phyloP scores from a whole-genome alignment of 1,140 invertebrate genomes.

The Nasonia vitripennis region DNA sequence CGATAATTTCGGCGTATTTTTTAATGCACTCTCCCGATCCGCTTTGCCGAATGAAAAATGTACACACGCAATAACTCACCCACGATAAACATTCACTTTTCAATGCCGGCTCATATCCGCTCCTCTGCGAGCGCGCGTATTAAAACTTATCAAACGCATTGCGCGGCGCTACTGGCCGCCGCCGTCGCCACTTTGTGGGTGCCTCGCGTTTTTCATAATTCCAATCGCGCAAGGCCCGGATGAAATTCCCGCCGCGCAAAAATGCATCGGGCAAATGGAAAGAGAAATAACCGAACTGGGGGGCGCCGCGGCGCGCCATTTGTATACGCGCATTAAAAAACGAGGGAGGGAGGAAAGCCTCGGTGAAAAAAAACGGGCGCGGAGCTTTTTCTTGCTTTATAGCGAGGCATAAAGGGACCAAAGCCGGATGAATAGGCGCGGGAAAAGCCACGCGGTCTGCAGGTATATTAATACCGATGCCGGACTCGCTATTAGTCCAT shows the following conservation, averaged over 20 bases:
- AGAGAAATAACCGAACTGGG: neutral
- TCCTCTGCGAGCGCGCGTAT: neutral
- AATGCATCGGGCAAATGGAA: neutral
- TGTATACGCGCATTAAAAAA: neutral
- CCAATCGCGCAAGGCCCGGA: neutral
- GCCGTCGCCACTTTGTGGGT: neutral
- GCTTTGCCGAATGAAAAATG: neutral
- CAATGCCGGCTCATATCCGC: neutral
- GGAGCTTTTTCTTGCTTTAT: neutral
- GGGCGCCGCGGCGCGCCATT: neutral
- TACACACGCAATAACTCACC: neutral
- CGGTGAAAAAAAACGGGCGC: neutral
- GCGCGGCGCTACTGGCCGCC: neutral
- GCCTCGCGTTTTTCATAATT: conserved; percentile 11
- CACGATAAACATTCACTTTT: neutral
- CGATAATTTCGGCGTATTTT: neutral
- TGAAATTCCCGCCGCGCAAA: neutral
- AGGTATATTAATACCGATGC: neutral
- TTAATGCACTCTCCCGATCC: neutral
- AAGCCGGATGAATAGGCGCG: neutral
- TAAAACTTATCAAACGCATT: conserved; percentile 12
- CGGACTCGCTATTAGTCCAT: conserved; percentile 13
- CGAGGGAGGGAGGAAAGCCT: neutral
- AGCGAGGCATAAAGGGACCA: neutral
- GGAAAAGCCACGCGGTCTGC: neutral